A percentile compares a stretch with the other conserved stretches of the same genome.
phyloP scores from a whole-genome alignment of 2,113 vertebrate genomes.

The Callionymus lyra region DNA sequence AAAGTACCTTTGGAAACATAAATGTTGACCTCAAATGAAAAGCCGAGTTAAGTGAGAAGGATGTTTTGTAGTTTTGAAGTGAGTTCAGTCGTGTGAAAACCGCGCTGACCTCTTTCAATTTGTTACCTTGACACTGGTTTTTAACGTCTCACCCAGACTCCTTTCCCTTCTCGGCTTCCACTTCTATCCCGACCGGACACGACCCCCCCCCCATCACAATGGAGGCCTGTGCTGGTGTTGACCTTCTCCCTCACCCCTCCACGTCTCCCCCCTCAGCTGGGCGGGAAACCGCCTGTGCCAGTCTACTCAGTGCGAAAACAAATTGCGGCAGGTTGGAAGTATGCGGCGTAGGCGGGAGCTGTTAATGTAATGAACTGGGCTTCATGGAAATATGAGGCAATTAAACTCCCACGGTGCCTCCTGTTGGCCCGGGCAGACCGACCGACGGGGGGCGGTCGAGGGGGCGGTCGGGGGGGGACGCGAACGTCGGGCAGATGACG shows the following conservation, averaged over 20 bases:
- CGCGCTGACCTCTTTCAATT: no score
- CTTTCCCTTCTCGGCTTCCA: no score
- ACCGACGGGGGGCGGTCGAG: conserved; percentile 10
- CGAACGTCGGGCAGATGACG: conserved; percentile 9
- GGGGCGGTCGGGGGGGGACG: conserved; percentile 9
- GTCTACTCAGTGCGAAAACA: conserved; percentile 65
- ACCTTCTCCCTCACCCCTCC: conserved; percentile 49
- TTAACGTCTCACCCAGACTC: no score
- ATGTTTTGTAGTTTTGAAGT: no score
- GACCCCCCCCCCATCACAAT: conserved; percentile 51
- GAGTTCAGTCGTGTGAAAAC: no score
- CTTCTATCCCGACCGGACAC: no score
- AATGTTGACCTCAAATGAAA: no score
- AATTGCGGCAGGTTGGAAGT: conserved; percentile 68
- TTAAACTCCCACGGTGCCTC: conserved; percentile 69
- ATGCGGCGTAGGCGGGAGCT: conserved; percentile 64
- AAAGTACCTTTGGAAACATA: no score
- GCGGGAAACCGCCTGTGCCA: conserved; percentile 37
- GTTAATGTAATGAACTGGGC: conserved; percentile 64
- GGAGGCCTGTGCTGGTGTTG: conserved; percentile 45
- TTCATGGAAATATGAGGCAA: conserved; percentile 65
- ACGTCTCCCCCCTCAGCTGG: conserved; percentile 15
- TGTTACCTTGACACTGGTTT: no score
- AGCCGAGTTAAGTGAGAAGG: no score
- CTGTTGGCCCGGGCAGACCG: conserved; percentile 46